Evolutionary conservation across 23 tunicate species (phyloP), one percentile per base, ranked within the genome.

Genomic region (Phallusia fumigata): DNA sequence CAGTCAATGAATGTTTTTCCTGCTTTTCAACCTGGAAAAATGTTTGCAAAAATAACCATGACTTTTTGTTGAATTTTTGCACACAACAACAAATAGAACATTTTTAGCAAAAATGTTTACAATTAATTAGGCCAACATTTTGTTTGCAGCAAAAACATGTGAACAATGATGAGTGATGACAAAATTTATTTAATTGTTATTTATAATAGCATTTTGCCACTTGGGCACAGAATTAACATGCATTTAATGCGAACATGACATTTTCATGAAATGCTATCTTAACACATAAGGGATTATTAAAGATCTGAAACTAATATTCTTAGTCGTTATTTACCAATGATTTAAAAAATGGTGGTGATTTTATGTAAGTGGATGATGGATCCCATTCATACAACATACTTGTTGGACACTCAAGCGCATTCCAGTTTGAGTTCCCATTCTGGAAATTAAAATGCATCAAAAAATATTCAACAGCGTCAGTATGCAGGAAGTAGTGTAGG

Each of bases 301-400:
- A 15, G 18, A 51, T 51, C 18, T 51, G 15, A 13, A 51, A 51
- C 15, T 51, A 15, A 51, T 15, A 51, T 13, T 13, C 18, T 18
- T 51, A 13, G 15, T 18, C 58, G 18, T 51, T 18, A 34, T 78
- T 10, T 79, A 94, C 98, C 96, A 91, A 91, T 28, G 52, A 78
- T 53, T 81, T 80, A 77, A 96, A 96, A 64, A 96, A 96, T 26
- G 99, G 99, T n/a, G 99, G 99, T 15, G 96, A 87, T 81, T 89
- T 89, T 31, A 96, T 83, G 82, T 90, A 90, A 0, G 96, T 96
- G 18, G 99, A 96, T 51, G 92, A 87, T 12, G 77, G 65, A 36
- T 84, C 82, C 99, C 99, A 90, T 36, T 91, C 92, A 79, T 91
- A 96, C 69, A 90, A 77, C 35, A 85, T 89, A 79, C 99, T 91